A percentile compares a stretch with the other conserved stretches of the same genome.
Conservation (phyloP, 53 echinoderm and acorn worm genomes). For the Echinometra lucunter region DNA sequence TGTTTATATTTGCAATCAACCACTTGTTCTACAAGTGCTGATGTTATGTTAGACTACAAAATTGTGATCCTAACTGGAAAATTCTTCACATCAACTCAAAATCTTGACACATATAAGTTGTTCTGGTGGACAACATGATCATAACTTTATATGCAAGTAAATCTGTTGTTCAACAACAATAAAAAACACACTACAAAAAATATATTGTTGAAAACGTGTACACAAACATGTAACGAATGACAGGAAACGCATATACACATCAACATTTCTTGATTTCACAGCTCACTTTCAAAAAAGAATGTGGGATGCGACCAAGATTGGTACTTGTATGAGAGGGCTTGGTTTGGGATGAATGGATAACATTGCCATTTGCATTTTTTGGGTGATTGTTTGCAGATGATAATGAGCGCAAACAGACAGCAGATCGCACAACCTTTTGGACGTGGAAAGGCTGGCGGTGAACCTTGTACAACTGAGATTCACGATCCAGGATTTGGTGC, state of each 20-base stretch:
- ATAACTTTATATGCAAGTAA: no score
- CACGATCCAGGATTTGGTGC: conserved; percentile 46
- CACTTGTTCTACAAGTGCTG: no score
- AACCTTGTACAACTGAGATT: conserved; percentile 55
- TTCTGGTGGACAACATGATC: no score
- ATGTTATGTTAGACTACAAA: no score
- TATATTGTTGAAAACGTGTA: not conserved
- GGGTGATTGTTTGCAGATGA: not conserved
- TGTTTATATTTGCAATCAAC: no score
- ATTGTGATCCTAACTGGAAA: no score
- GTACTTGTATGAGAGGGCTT: not conserved
- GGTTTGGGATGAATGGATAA: not conserved
- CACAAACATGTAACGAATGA: not conserved
- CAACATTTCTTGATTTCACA: no score
- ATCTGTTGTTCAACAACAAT: no score
- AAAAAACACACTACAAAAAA: no score
- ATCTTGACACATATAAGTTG: no score
- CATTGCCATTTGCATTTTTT: not conserved
- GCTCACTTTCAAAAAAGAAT: not conserved
- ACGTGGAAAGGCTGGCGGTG: conserved; percentile 28
- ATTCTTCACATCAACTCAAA: no score
- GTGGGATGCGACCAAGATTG: not conserved
- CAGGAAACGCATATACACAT: not conserved
- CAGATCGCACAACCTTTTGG: conserved; percentile 44
- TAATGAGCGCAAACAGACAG: not conserved